Evolutionary conservation across 2,797 vertebrate genomes (phyloP).

Genomic region (Aratinga solstitialis): DNA sequence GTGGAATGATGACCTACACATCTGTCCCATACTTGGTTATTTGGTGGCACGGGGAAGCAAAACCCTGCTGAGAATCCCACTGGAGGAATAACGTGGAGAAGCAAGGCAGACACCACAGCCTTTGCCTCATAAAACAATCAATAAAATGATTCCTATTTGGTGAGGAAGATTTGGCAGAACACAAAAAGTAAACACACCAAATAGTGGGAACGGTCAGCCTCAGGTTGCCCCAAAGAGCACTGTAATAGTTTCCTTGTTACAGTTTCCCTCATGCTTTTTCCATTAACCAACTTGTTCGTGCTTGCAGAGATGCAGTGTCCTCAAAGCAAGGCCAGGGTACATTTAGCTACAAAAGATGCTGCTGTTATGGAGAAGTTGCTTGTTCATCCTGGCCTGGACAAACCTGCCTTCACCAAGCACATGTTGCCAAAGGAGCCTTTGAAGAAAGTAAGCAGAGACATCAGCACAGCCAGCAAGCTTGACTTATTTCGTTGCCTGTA

Average conservation of each 20-base stretch:
- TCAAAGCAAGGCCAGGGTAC: not conserved
- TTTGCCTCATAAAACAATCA: not conserved
- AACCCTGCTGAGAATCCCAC: not conserved
- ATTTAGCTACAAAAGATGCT: not conserved
- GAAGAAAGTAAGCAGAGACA: fast-evolving
- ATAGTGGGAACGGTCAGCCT: not conserved
- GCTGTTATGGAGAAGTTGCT: not conserved
- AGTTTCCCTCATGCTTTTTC: not conserved
- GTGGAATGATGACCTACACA: not conserved
- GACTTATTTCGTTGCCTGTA: no score
- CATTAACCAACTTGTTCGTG: no score
- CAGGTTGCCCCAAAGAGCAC: not conserved
- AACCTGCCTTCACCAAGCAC: not conserved
- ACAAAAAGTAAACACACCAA: not conserved
- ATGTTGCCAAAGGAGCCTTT: not conserved
- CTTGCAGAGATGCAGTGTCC: not conserved
- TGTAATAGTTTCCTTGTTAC: not conserved
- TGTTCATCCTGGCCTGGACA: not conserved
- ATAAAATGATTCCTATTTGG: not conserved
- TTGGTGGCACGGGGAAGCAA: not conserved
- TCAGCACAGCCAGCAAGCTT: not conserved
- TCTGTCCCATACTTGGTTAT: fast-evolving
- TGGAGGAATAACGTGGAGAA: not conserved
- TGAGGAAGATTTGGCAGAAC: not conserved
- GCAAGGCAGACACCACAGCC: not conserved